A percentile compares a stretch with the other conserved stretches of the same genome.
Conservation (phyloP, 1,140 invertebrate genomes). For the Latrodectus geometricus region DNA sequence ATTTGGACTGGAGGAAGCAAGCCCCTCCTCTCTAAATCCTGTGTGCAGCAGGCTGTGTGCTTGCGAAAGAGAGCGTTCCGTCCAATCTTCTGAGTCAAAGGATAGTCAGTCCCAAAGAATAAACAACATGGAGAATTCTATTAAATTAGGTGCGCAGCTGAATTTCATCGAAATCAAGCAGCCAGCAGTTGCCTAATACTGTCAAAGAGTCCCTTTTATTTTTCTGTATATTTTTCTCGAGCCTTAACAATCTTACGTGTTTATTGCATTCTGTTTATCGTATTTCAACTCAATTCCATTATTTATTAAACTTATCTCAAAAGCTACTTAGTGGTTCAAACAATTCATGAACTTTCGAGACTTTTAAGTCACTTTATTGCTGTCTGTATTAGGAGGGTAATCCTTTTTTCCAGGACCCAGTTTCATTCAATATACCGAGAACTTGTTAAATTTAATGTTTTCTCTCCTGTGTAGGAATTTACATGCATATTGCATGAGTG, state of each 20-base stretch:
- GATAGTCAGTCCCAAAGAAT: background rate
- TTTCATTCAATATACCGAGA: too few relatives aligned
- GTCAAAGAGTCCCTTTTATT: background rate
- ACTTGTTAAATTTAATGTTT: too few relatives aligned
- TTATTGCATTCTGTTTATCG: background rate
- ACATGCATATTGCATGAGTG: too few relatives aligned
- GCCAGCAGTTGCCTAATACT: background rate
- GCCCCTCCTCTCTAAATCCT: background rate
- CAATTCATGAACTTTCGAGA: too few relatives aligned
- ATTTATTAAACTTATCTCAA: background rate
- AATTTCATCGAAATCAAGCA: constrained; percentile 6
- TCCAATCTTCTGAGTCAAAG: background rate
- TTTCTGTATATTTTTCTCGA: background rate
- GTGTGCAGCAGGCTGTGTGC: background rate
- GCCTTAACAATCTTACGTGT: background rate
- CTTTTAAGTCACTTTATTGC: too few relatives aligned
- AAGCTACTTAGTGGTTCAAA: background rate
- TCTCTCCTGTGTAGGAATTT: too few relatives aligned
- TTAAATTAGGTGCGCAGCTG: constrained; percentile 19
- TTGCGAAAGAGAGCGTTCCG: background rate
- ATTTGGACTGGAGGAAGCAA: background rate
- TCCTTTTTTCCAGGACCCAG: too few relatives aligned
- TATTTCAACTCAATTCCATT: background rate
- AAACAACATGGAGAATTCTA: constrained; percentile 1
- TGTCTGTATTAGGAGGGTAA: too few relatives aligned